A percentile compares a stretch with the other conserved stretches of the same genome.
These are phyloP conservation scores for Tetraodon nigroviridis DNA, from an alignment of 2,113 vertebrate genomes.

Conservation along the genomic window DNA sequence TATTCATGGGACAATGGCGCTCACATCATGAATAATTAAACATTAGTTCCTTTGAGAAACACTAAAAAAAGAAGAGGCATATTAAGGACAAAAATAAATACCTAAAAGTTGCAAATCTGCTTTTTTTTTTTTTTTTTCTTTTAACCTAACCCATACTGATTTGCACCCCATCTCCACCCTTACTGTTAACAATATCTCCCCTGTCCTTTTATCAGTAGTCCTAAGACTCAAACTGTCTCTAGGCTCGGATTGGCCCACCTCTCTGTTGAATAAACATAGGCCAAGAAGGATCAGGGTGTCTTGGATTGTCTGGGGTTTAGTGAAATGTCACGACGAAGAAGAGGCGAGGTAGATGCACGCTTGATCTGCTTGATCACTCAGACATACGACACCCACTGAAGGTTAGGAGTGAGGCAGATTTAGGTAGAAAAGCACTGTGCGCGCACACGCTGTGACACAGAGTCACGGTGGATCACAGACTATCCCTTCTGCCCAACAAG, in stretches of 20 bases:
- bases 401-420: constrained; percentile 50
- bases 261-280: constrained; percentile 59
- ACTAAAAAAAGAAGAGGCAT: constrained; percentile 32
- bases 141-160: not conserved
- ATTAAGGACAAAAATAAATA: constrained; percentile 36
- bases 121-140: no score
- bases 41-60: constrained; percentile 37
- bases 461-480: constrained; percentile 37
- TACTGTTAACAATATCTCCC: constrained; percentile 8
- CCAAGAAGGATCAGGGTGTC: constrained; percentile 43
- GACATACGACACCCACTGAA: constrained; percentile 52
- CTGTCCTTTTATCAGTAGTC: constrained; percentile 3
- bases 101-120: constrained; percentile 32
- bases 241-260: constrained; percentile 19
- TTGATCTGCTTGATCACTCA: constrained; percentile 66
- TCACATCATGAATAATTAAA: constrained; percentile 46
- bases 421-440: constrained; percentile 21
- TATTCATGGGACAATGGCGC: not conserved
- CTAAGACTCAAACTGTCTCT: constrained; percentile 14
- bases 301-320: constrained; percentile 54
- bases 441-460: constrained; percentile 10
- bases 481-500: constrained; percentile 41
- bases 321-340: constrained; percentile 60
- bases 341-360: constrained; percentile 34
- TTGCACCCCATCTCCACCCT: not conserved